A percentile compares a stretch with the other conserved stretches of the same genome.
Evolutionary conservation across 2,888 invertebrate species (phyloP).

Genomic region (Mystacides longicornis): DNA sequence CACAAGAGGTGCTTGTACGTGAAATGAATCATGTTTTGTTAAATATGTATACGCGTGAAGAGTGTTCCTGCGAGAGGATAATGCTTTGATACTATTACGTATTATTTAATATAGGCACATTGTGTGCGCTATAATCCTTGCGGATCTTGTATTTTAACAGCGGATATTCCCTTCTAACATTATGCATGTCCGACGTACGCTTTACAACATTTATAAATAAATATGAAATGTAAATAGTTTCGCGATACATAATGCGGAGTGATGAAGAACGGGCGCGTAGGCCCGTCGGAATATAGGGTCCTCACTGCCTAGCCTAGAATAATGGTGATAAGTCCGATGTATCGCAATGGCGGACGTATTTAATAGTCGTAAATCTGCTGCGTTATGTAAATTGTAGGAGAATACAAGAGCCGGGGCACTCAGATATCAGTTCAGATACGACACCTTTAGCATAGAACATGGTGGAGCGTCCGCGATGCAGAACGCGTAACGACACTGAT

Average conservation of each 20-base stretch:
- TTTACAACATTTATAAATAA: not conserved
- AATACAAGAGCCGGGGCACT: not conserved
- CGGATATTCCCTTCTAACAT: not conserved
- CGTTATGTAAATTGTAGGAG: not conserved
- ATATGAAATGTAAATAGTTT: constrained; percentile 2
- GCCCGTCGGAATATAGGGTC: not conserved
- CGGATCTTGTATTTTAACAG: not conserved
- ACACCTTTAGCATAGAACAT: not conserved
- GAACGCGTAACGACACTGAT: not conserved
- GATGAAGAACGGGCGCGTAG: not conserved
- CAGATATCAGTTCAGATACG: not conserved
- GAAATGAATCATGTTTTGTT: constrained; percentile 1
- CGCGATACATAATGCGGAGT: no score
- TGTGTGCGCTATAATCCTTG: not conserved
- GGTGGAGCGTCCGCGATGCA: not conserved
- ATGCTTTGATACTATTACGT: not conserved
- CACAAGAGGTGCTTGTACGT: constrained; percentile 1
- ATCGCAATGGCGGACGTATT: not conserved
- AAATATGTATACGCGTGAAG: not conserved
- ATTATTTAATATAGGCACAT: not conserved
- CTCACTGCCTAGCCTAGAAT: not conserved
- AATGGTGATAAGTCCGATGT: not conserved
- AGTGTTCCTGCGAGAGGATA: not conserved
- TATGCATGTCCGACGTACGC: not conserved
- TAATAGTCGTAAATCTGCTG: not conserved